Evolutionary conservation across 2,113 vertebrate genomes (phyloP), one percentile per base, ranked within the genome.

Genomic region (Corvus cornix): DNA sequence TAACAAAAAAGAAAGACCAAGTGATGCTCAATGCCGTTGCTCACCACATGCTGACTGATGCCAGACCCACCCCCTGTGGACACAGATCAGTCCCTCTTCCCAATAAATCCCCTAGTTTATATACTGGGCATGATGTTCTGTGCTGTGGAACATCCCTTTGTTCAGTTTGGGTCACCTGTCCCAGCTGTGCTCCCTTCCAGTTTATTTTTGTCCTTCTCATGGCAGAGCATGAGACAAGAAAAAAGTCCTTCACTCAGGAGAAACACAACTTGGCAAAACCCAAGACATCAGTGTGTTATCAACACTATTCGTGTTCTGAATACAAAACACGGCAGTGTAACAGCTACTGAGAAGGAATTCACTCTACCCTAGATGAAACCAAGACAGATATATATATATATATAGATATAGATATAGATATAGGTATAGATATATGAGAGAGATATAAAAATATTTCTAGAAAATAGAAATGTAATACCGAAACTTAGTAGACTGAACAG

Each of bases 31-130:
- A 5, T 56, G 16, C 26, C 22, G 2, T 31, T 49, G 13, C 21
- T 80, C 30, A 56, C 5, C 5, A 58, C 9, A 12, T 35, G 37
- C 26, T 64, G 37, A 68, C 17, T 6, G 9, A 60, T 52, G 17
- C 5, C 76, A 64, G 26, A 64, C 6, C 9, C 4, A 26, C 7
- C 2, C 6, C 2, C 7, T 0, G 3, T 22, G 41, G 72, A 49
- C 13, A 30, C 6, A 64, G 7, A 49, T 35, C 8, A 19, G 4
- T 16, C 13, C 44, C 24, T 63, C 35, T 73, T 51, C 26, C 35
- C 17, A 26, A 0, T 31, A 56, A 64, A 15, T 64, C 3, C 11
- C 9, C 14, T 15, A 18, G 10, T 35, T 49, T 55, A 14, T 63
- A 13, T 31, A 33, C 22, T 23, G 15, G 21, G 5, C 14, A 51